Conservation (phyloP, 2,888 invertebrate species). For the Litoditis marina region DNA sequence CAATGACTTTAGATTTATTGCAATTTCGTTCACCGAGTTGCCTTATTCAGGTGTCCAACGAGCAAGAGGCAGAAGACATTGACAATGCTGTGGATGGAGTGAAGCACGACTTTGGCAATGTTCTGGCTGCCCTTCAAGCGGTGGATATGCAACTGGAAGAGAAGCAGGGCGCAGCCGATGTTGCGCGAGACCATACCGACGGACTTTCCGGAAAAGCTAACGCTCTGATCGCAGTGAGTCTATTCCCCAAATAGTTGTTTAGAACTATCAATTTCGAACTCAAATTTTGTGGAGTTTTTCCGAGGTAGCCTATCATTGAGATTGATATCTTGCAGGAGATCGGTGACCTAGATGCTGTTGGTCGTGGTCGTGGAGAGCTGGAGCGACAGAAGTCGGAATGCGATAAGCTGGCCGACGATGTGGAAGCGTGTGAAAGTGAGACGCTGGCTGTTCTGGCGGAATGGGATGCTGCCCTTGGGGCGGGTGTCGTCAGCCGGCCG, state of each 20-base stretch:
- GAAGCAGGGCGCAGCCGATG: conserved; percentile 26
- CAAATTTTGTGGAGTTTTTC: no score
- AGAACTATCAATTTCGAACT: no score
- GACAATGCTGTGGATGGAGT: neutral
- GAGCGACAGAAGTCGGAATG: conserved; percentile 66
- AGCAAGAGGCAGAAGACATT: neutral
- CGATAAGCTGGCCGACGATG: conserved; percentile 30
- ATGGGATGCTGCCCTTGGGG: conserved; percentile 26
- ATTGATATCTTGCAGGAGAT: no score
- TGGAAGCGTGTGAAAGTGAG: conserved; percentile 56
- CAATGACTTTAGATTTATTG: no score
- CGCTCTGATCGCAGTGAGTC: neutral
- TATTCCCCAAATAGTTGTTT: no score
- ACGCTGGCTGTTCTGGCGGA: conserved; percentile 34
- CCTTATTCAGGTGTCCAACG: neutral
- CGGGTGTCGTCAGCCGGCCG: conserved; percentile 23
- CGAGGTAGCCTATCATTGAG: no score
- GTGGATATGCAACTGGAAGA: conserved; percentile 64
- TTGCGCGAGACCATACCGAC: conserved; percentile 66
- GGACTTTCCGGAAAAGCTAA: neutral
- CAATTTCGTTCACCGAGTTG: no score
- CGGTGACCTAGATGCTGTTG: conserved; percentile 41
- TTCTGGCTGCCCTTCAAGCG: conserved; percentile 52
- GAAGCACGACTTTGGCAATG: conserved; percentile 10
- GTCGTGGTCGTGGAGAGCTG: conserved; percentile 55